Conservation (phyloP, 2,113 vertebrate genomes). For the Dromaius novaehollandiae region DNA sequence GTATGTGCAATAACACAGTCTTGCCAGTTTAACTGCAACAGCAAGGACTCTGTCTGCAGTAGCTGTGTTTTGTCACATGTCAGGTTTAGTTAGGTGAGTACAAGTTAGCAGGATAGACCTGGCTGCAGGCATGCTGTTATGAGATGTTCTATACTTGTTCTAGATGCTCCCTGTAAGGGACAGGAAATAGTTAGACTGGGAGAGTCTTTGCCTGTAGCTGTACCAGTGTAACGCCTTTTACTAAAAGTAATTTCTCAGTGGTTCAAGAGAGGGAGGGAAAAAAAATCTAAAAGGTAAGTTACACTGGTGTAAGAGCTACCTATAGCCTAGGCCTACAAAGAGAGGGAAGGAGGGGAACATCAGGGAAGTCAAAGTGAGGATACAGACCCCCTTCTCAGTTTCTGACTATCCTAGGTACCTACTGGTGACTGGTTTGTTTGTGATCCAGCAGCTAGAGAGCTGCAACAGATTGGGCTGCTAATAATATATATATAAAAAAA, state of each 20-base stretch:
- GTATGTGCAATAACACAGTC: neutral
- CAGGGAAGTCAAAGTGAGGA: neutral
- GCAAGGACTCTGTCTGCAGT: rapidly evolving
- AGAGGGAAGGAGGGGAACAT: neutral
- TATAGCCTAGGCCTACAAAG: neutral
- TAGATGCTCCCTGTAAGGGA: neutral
- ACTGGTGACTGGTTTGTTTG: neutral
- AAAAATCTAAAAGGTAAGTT: no score
- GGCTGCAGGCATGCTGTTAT: neutral
- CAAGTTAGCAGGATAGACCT: neutral
- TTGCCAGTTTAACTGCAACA: neutral
- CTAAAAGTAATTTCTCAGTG: neutral
- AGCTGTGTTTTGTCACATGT: neutral
- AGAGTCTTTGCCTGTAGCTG: neutral
- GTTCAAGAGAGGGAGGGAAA: neutral
- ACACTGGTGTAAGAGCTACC: neutral
- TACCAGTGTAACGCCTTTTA: neutral
- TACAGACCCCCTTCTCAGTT: neutral
- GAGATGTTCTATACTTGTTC: neutral
- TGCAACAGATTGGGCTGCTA: neutral
- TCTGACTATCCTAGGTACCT: neutral
- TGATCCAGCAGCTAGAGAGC: neutral
- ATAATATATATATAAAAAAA: neutral
- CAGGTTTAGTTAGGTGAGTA: neutral
- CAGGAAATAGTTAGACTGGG: neutral